Conservation (phyloP, 2,888 invertebrate species). For the Chymomyza fuscimana region DNA sequence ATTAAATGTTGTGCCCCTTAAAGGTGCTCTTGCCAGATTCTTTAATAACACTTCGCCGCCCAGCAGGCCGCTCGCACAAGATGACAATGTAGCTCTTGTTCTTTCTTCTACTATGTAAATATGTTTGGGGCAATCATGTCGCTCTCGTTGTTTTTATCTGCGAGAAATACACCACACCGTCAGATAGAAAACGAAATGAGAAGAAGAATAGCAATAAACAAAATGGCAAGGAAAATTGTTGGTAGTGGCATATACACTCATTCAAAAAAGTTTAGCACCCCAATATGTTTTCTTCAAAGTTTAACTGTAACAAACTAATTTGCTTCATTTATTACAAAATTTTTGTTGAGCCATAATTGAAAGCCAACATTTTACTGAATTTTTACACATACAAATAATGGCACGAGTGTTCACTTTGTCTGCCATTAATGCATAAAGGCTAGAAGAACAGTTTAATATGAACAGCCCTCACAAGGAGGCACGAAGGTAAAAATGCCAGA, state of each 20-base stretch:
- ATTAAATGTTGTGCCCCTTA: neutral
- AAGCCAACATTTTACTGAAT: no score
- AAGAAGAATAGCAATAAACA: constrained; percentile 55
- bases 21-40: neutral
- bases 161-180: neutral
- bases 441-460: no score
- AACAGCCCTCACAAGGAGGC: no score
- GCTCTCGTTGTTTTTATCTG: neutral
- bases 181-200: constrained; percentile 65
- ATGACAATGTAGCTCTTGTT: neutral
- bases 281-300: neutral
- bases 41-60: neutral
- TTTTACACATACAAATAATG: no score
- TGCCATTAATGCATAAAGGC: no score
- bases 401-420: no score
- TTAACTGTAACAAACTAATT: no score
- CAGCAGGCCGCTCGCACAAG: no score
- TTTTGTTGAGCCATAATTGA: no score
- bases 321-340: no score
- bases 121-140: constrained; percentile 19
- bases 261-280: neutral
- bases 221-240: constrained; percentile 53
- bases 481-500: no score
- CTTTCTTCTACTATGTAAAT: constrained; percentile 32
- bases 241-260: constrained; percentile 22